Evolutionary conservation across 2,113 vertebrate species (phyloP), one percentile per base, ranked within the genome.

Genomic region (Phycodurus eques): DNA sequence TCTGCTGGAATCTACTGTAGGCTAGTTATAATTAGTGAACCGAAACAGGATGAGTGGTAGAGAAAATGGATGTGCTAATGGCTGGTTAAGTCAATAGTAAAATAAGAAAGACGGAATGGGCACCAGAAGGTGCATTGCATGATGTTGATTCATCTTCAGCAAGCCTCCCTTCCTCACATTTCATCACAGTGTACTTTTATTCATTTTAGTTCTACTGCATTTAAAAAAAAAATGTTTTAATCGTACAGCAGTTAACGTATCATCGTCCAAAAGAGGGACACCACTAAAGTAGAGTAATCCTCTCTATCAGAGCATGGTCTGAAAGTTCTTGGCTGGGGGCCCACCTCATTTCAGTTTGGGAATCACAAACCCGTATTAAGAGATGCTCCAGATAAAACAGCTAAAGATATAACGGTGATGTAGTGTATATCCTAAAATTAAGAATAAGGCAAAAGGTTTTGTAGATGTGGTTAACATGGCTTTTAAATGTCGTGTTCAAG

Each of bases 211-310:
- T 31, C 9, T 53, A 7, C 8, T 53, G 7, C 5, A 19, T 60
- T 27, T 12, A 31, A 1, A 13, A 2, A 19, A 1, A 31, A n/a
- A n/a, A n/a, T n/a, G n/a, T 61, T 31, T 59, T n/a, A 57, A 15
- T 31, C 59, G 15, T 33, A 33, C 59, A 60, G 62, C 42, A 4
- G 72, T 51, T 72, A 62, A 72, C 72, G 76, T 67, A 74, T 22
- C 54, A 71, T 62, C 65, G 74, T 20, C 73, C 76, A 66, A 80
- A 68, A 72, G 71, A 68, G 81, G 46, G 73, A 54, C 53, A 43
- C 65, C n/a, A 47, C 49, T 51, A 76, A 88, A 87, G 85, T 76
- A 75, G 76, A 86, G 68, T 80, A 85, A 89, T 87, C 85, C 76
- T 57, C 57, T 83, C 74, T 44, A 76, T 80, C 65, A 79, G 72